Conservation (phyloP, 2,797 vertebrate genomes). For the Lepilemur septentrionalis region DNA sequence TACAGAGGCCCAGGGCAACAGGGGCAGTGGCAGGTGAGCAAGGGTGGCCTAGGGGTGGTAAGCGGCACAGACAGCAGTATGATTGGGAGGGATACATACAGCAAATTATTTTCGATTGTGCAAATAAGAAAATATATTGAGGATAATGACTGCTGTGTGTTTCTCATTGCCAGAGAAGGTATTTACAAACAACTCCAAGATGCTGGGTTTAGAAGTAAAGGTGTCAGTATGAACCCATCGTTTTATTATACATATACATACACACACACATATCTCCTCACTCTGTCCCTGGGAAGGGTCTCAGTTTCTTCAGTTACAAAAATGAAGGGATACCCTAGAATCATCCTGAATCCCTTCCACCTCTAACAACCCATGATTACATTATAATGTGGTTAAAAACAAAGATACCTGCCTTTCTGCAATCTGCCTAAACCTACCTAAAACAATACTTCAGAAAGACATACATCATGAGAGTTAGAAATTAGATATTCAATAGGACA, state of each 20-base stretch:
- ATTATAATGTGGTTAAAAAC: constrained; percentile 1
- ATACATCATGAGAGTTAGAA: background rate
- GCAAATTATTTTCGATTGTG: background rate
- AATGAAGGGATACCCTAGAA: background rate
- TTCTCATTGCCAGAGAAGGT: background rate
- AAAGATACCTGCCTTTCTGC: constrained; percentile 4
- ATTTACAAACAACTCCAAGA: background rate
- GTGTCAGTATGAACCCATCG: background rate
- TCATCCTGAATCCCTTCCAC: background rate
- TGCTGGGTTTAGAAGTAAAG: background rate
- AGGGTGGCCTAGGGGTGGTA: background rate
- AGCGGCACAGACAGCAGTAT: background rate
- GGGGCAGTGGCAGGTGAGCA: too few relatives aligned
- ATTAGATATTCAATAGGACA: background rate
- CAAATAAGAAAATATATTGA: background rate
- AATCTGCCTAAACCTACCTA: background rate
- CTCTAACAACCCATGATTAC: background rate
- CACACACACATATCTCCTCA: background rate
- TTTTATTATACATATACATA: background rate
- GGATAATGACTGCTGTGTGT: background rate
- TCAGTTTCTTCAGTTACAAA: background rate
- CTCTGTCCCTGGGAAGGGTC: background rate
- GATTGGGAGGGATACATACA: background rate
- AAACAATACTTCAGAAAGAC: constrained; percentile 10
- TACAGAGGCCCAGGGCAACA: background rate